Percentiles rank a stretch among this genome's conserved stretches.
These are phyloP conservation scores for Amphiura filiformis DNA, from an alignment of 35 echinoderm and acorn worm species.

Conservation along the genomic window DNA sequence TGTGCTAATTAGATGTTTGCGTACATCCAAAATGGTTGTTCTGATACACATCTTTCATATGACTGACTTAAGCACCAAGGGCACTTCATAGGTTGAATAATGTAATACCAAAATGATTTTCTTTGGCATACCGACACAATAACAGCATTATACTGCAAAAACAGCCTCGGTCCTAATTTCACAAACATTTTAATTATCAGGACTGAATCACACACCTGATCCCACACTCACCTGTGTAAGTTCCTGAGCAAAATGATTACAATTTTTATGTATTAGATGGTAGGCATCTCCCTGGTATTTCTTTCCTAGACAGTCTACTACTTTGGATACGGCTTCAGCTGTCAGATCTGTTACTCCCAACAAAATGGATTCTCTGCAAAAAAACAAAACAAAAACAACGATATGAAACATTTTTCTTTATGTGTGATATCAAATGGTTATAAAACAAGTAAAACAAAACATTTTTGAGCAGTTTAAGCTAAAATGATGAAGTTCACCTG, in stretches of 20 bases:
- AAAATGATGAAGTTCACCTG: background rate
- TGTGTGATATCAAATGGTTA: background rate
- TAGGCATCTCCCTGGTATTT: constrained; percentile 91
- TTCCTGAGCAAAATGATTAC: constrained; percentile 98
- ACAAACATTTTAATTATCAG: background rate
- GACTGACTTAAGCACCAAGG: too few relatives aligned
- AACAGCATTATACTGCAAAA: too few relatives aligned
- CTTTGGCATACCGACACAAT: too few relatives aligned
- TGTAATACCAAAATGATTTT: too few relatives aligned
- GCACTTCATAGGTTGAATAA: too few relatives aligned
- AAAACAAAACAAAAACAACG: background rate
- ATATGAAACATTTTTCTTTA: background rate
- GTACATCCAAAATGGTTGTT: too few relatives aligned
- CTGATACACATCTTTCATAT: too few relatives aligned
- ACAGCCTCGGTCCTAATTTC: background rate
- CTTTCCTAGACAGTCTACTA: constrained; percentile 93
- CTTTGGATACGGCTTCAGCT: constrained; percentile 80
- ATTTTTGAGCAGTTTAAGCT: background rate
- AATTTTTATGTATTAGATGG: constrained; percentile 98
- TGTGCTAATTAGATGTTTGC: too few relatives aligned
- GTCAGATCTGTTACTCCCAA: constrained; percentile 77
- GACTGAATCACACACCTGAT: background rate
- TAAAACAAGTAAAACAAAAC: background rate
- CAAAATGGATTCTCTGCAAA: constrained; percentile 77
- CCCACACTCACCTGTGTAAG: constrained; percentile 90